Percentiles rank a stretch among this genome's conserved stretches.
Conservation (phyloP, 37 sponge, comb jelly and placozoan genomes). For the Haliclona indistincta region DNA sequence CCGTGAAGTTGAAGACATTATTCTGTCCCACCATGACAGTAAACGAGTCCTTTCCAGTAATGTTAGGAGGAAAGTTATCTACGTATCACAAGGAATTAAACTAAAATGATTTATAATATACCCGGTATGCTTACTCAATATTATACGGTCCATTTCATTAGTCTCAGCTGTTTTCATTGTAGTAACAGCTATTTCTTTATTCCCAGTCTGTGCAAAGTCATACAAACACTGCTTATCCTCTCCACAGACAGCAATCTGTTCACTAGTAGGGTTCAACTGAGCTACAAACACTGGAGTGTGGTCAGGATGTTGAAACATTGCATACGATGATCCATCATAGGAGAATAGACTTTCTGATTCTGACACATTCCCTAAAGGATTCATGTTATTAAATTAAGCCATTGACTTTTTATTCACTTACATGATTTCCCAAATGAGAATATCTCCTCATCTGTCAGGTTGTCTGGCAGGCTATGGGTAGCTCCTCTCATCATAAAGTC, state of each 20-base stretch:
- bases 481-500: constrained; percentile 62
- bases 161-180: constrained; percentile 4
- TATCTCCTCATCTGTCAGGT: no score
- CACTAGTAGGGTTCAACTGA: constrained; percentile 24
- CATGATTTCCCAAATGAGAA: no score
- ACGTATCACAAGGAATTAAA: neutral
- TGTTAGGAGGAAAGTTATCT: constrained; percentile 63
- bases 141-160: neutral
- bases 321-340: no score
- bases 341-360: no score
- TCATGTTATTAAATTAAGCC: no score
- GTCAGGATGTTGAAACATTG: no score
- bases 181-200: constrained; percentile 26
- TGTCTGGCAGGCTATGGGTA: no score
- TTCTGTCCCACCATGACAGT: no score
- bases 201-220: constrained; percentile 63
- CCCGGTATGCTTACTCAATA: neutral
- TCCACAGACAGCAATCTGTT: constrained; percentile 18
- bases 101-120: neutral
- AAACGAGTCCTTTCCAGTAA: constrained; percentile 31
- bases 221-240: constrained; percentile 43
- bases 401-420: no score
- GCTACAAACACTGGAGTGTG: constrained; percentile 55
- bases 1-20: constrained; percentile 32
- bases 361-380: no score